Evolutionary conservation across 2,797 vertebrate genomes (phyloP).

Genomic region (Manis crassicaudata): DNA sequence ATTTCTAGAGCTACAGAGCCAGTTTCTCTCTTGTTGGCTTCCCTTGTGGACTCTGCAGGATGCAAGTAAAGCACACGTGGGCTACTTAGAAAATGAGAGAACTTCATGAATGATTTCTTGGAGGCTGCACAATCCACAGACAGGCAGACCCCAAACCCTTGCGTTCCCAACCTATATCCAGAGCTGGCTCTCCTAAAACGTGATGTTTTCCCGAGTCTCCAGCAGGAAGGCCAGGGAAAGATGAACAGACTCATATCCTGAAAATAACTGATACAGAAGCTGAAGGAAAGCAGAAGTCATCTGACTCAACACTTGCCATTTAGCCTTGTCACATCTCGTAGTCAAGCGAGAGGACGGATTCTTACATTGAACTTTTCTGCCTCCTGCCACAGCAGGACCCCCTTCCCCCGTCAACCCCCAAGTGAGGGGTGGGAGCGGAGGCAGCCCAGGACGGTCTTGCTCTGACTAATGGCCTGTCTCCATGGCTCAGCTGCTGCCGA

Average conservation of each 20-base stretch:
- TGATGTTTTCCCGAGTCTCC: background rate
- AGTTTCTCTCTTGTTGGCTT: background rate
- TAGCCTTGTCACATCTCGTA: background rate
- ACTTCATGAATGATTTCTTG: background rate
- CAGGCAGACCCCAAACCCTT: background rate
- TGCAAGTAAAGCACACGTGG: background rate
- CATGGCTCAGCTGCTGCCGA: accelerated
- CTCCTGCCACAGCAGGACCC: background rate
- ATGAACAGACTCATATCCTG: background rate
- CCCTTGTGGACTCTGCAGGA: background rate
- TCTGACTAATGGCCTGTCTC: background rate
- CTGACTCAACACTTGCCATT: background rate
- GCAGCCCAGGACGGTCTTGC: background rate
- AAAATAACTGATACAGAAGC: background rate
- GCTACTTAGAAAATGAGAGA: background rate
- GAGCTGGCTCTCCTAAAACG: background rate
- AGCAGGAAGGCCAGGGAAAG: background rate
- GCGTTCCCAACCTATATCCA: background rate
- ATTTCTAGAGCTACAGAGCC: background rate
- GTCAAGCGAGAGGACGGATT: background rate
- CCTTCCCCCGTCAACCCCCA: background rate
- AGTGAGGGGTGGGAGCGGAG: background rate
- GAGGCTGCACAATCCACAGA: background rate
- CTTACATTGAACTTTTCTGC: no score
- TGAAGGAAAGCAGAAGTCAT: background rate